Conservation (phyloP, 2,113 vertebrate species). For the Pygoscelis antarcticus region DNA sequence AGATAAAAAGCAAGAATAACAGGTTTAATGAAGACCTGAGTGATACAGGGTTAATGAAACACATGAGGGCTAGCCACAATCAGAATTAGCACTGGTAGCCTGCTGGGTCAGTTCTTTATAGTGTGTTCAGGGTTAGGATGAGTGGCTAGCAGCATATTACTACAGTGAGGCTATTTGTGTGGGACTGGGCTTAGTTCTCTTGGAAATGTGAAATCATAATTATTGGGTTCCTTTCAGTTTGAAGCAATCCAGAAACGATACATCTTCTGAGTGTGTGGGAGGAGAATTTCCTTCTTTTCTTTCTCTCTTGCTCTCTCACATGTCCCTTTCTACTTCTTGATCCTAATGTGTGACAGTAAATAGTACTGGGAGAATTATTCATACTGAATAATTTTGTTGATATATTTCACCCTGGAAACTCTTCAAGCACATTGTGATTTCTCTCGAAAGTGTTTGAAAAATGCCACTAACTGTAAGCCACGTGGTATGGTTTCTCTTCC, state of each 20-base stretch:
- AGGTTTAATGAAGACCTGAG: neutral
- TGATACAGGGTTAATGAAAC: neutral
- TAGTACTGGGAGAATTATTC: conserved; percentile 1
- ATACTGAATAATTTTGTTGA: conserved; percentile 5
- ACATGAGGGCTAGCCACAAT: neutral
- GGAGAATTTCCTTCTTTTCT: conserved; percentile 1
- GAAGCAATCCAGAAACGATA: conserved; percentile 5
- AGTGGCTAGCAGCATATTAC: neutral
- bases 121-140: neutral
- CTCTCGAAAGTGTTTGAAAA: neutral
- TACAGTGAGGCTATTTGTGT: neutral
- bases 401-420: conserved; percentile 3
- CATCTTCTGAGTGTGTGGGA: conserved; percentile 9
- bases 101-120: neutral
- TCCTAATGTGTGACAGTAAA: neutral
- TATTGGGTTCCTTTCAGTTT: conserved; percentile 24
- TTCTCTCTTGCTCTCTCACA: neutral
- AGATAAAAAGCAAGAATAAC: neutral
- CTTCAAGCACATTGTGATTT: neutral
- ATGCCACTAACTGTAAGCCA: neutral
- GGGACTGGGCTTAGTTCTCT: neutral
- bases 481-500: neutral
- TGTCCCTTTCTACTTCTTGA: neutral
- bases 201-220: conserved; percentile 51
- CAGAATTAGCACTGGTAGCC: neutral